A percentile compares a stretch with the other conserved stretches of the same genome.
Evolutionary conservation across 2,113 vertebrate genomes (phyloP).

Genomic region (Thalassoma bifasciatum): DNA sequence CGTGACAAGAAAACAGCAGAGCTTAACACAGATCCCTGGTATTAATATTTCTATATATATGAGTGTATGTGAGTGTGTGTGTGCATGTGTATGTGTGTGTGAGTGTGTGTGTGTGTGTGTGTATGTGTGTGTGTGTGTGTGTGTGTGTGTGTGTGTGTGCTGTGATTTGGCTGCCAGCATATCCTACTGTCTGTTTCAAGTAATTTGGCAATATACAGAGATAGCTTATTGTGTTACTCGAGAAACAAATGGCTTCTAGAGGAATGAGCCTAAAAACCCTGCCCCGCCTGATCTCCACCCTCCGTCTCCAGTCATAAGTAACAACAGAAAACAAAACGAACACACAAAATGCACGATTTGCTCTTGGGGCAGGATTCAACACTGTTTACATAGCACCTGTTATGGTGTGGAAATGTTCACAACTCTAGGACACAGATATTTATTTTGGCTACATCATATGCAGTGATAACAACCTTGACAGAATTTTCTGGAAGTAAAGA

Average conservation of each 20-base stretch:
- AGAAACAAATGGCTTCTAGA: conserved; percentile 83
- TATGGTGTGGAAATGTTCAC: conserved; percentile 82
- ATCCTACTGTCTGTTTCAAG: conserved; percentile 86
- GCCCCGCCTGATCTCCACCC: neutral
- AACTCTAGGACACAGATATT: conserved; percentile 76
- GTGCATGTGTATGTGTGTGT: conserved; percentile 19
- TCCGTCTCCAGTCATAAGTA: conserved; percentile 40
- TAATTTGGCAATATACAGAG: conserved; percentile 89
- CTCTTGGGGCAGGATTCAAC: conserved; percentile 79
- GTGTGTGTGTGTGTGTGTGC: conserved; percentile 31
- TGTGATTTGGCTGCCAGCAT: conserved; percentile 86
- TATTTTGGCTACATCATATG: conserved; percentile 83
- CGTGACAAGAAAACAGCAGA: conserved; percentile 69
- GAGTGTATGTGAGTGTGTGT: conserved; percentile 22
- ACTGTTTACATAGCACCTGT: conserved; percentile 87
- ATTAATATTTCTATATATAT: conserved; percentile 40
- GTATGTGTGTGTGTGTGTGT: conserved; percentile 13
- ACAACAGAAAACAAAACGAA: conserved; percentile 35
- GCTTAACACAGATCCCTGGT: conserved; percentile 74
- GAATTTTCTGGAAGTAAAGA: conserved; percentile 51
- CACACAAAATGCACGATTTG: conserved; percentile 52
- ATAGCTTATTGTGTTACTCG: conserved; percentile 86
- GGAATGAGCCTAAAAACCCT: conserved; percentile 65
- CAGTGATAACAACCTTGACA: conserved; percentile 62
- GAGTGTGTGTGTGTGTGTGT: conserved; percentile 28